phyloP scores from a whole-genome alignment of 2,888 invertebrate genomes.

The Stictocephala bisonia region DNA sequence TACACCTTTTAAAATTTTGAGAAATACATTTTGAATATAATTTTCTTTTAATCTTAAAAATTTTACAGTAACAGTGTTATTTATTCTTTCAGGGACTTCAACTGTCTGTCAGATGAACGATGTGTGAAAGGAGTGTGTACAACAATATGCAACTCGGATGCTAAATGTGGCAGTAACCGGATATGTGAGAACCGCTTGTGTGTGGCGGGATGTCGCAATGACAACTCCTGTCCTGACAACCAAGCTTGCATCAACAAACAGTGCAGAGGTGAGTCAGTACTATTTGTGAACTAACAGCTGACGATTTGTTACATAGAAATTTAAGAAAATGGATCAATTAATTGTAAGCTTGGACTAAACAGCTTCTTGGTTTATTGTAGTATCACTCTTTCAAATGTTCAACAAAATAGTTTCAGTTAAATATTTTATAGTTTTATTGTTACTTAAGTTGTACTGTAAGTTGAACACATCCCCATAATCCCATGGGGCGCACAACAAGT shows the following conservation, averaged over 20 bases:
- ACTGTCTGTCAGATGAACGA: constrained; percentile 86
- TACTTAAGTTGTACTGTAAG: too few species aligned
- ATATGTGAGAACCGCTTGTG: constrained; percentile 90
- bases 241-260: constrained; percentile 86
- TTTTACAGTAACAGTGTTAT: too few species aligned
- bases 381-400: too few species aligned
- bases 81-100: constrained; percentile 77
- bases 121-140: constrained; percentile 87
- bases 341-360: too few species aligned
- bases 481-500: too few species aligned
- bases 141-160: constrained; percentile 87
- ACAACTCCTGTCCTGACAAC: constrained; percentile 78
- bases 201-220: constrained; percentile 87
- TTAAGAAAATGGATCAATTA: too few species aligned
- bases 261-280: constrained; percentile 73
- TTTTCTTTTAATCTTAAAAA: constrained; percentile 47
- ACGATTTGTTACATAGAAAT: too few species aligned
- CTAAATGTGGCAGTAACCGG: constrained; percentile 81
- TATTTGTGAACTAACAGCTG: constrained; percentile 2
- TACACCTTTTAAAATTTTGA: background rate
- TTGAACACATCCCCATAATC: too few species aligned
- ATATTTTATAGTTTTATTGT: too few species aligned
- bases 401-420: too few species aligned
- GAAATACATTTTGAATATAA: background rate
- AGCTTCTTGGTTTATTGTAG: too few species aligned